Evolutionary conservation across 2,888 invertebrate species (phyloP).

Genomic region (Drosophila subsilvestris): DNA sequence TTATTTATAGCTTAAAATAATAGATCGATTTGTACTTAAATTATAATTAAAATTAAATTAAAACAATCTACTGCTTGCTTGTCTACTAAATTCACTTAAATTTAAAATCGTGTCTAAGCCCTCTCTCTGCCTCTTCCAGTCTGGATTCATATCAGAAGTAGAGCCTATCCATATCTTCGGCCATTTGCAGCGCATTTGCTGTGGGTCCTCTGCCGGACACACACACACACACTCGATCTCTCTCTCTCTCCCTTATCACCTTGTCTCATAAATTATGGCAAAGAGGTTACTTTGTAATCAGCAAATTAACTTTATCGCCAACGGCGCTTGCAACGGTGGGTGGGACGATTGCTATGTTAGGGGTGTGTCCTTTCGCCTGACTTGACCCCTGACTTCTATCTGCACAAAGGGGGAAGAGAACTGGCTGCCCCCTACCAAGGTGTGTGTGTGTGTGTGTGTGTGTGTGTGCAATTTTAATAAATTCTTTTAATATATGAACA

Average conservation of each 20-base stretch:
- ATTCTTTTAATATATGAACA: constrained; percentile 56
- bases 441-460: background rate
- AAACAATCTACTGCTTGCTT: no score
- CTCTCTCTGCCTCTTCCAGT: no score
- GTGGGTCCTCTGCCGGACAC: background rate
- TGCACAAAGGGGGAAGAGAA: constrained; percentile 32
- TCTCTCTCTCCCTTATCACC: constrained; percentile 64
- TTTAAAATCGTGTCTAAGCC: background rate
- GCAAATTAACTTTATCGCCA: constrained; percentile 76
- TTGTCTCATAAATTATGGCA: constrained; percentile 69
- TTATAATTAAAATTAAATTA: no score
- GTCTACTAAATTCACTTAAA: background rate
- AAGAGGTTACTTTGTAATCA: constrained; percentile 75
- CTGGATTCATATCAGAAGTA: no score
- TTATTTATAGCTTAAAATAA: no score
- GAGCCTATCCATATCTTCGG: no score
- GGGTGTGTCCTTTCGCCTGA: constrained; percentile 18
- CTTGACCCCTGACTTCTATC: constrained; percentile 23
- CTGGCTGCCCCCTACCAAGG: constrained; percentile 2
- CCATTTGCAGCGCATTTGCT: background rate
- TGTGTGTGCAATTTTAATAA: constrained; percentile 37
- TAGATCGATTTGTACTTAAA: no score
- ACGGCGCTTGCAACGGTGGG: constrained; percentile 38
- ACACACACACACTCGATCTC: constrained; percentile 8
- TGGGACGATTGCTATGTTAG: background rate